Conservation (phyloP, 2,797 vertebrate genomes). For the Schizopygopsis malacanthus region DNA sequence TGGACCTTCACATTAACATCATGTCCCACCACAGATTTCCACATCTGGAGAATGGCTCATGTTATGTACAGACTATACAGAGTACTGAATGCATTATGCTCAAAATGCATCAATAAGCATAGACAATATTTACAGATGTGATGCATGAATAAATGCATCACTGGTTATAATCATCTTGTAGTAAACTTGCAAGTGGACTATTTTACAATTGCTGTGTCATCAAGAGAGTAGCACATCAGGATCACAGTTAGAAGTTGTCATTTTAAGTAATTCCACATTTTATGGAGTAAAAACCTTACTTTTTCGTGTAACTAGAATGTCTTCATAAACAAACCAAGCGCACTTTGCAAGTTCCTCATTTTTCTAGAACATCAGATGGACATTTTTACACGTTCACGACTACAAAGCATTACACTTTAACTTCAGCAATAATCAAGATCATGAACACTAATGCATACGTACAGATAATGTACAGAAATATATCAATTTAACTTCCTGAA, state of each 20-base stretch:
- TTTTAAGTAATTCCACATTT: background rate
- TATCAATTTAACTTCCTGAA: background rate
- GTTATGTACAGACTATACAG: background rate
- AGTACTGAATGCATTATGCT: background rate
- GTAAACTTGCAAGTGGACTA: background rate
- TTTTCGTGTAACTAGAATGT: background rate
- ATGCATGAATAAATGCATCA: background rate
- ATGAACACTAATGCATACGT: background rate
- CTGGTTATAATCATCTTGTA: background rate
- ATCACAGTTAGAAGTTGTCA: background rate
- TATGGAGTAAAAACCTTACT: background rate
- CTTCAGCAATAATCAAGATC: background rate
- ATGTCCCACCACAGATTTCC: conserved; percentile 93
- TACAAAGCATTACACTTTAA: background rate
- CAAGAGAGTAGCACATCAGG: background rate
- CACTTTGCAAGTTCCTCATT: conserved; percentile 49
- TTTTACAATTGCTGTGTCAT: background rate
- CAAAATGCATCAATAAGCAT: background rate
- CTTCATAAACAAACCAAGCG: background rate
- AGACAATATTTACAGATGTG: background rate
- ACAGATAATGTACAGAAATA: background rate
- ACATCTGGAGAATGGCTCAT: conserved; percentile 82
- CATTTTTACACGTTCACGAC: background rate
- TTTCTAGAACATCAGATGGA: background rate
- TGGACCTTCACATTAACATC: conserved; percentile 83